A percentile compares a stretch with the other conserved stretches of the same genome.
These are phyloP conservation scores for Colletes latitarsis DNA, from an alignment of 1,140 invertebrate species.

Conservation along the genomic window DNA sequence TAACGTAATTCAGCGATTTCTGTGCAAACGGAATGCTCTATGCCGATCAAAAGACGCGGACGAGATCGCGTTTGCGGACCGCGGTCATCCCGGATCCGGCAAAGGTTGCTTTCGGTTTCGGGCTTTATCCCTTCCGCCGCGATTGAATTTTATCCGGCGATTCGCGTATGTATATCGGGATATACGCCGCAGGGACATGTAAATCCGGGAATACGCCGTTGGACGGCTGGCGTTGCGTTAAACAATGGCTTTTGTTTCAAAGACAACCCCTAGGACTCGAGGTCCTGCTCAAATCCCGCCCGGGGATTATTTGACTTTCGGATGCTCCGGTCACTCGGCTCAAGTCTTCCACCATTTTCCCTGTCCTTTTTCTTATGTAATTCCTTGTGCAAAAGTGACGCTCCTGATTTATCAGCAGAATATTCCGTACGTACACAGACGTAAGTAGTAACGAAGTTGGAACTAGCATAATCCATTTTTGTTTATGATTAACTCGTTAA, in stretches of 20 bases:
- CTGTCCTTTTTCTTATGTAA: too few species aligned
- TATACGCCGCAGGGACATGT: conserved; percentile 41
- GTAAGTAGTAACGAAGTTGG: too few species aligned
- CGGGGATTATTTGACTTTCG: conserved; percentile 28
- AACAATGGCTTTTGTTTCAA: conserved; percentile 65
- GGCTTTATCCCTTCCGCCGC: conserved; percentile 52
- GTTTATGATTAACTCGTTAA: too few species aligned
- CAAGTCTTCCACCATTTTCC: too few species aligned
- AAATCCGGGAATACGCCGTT: conserved; percentile 65
- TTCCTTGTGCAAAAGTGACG: too few species aligned
- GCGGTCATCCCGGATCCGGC: conserved; percentile 67
- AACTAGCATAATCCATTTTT: too few species aligned
- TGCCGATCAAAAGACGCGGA: conserved; percentile 57
- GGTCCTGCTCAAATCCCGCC: conserved; percentile 1
- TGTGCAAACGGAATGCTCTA: conserved; percentile 73
- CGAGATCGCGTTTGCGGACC: conserved; percentile 41
- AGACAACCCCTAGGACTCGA: not conserved
- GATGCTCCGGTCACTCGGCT: not conserved
- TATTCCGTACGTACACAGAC: too few species aligned
- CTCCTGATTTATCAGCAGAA: too few species aligned
- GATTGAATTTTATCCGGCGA: conserved; percentile 66
- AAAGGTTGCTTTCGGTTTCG: not conserved
- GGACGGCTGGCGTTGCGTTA: conserved; percentile 55
- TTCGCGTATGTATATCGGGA: conserved; percentile 28
- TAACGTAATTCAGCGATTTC: conserved; percentile 79